Percentiles rank a stretch among this genome's conserved stretches.
These are phyloP conservation scores for Indri indri DNA, from an alignment of 2,113 vertebrate genomes.

Conservation along the genomic window DNA sequence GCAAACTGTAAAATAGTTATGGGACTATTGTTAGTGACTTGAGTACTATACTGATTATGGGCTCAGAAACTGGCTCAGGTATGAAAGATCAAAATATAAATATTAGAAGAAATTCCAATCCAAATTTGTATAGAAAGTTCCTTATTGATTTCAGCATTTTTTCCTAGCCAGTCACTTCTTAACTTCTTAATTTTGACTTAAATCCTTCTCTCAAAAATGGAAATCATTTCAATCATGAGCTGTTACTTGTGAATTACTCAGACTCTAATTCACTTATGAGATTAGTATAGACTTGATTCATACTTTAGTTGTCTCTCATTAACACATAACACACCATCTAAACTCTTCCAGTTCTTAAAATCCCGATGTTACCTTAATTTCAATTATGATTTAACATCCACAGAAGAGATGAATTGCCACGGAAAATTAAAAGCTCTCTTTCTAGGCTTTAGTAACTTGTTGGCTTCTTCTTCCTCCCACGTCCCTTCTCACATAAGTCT, in stretches of 20 bases:
- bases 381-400: slow-evolving; percentile 8
- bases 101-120: neutral
- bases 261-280: neutral
- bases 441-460: neutral
- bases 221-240: neutral
- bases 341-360: neutral
- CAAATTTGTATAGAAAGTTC: neutral
- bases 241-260: neutral
- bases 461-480: neutral
- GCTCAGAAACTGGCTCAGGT: neutral
- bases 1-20: neutral
- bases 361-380: slow-evolving; percentile 30
- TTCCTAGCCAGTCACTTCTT: neutral
- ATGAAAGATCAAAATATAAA: neutral
- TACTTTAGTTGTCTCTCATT: neutral
- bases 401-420: neutral
- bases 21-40: neutral
- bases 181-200: slow-evolving; percentile 19
- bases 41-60: neutral
- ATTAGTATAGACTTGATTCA: neutral
- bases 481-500: neutral
- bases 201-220: neutral
- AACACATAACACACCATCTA: neutral
- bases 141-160: neutral
- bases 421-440: slow-evolving; percentile 49